Conservation (phyloP, 2,888 invertebrate species). For the Galerucella calmariensis region DNA sequence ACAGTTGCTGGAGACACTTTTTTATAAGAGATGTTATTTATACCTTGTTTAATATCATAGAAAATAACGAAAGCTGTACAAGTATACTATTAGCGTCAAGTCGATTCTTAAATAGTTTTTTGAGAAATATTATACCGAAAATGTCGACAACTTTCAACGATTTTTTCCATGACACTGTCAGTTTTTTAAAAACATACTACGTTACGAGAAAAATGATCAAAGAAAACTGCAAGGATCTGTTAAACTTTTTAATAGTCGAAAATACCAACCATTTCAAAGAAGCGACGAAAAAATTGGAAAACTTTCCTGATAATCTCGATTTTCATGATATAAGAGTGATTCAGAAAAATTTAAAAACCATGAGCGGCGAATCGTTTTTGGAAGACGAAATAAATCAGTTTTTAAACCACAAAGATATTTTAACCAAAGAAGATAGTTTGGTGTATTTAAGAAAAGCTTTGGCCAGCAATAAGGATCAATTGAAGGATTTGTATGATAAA, state of each 20-base stretch:
- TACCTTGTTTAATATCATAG: conserved; percentile 68
- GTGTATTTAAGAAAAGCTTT: conserved; percentile 68
- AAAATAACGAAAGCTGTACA: conserved; percentile 55
- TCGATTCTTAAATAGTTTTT: conserved; percentile 65
- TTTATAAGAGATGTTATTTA: conserved; percentile 70
- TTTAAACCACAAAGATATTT: conserved; percentile 61
- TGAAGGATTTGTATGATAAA: conserved; percentile 68
- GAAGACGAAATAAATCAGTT: conserved; percentile 67
- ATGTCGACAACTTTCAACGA: conserved; percentile 64
- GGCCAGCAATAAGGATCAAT: conserved; percentile 67
- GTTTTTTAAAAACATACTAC: conserved; percentile 63
- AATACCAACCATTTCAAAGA: conserved; percentile 65
- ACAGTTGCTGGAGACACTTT: conserved; percentile 65
- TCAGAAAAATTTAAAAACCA: conserved; percentile 60
- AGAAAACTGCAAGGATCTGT: conserved; percentile 62
- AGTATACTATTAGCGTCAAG: conserved; percentile 57
- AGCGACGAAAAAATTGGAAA: conserved; percentile 67
- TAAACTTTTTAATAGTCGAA: conserved; percentile 69
- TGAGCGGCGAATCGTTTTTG: conserved; percentile 53
- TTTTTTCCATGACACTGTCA: conserved; percentile 68
- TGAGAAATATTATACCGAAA: conserved; percentile 64
- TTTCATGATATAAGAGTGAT: conserved; percentile 59
- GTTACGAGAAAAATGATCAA: conserved; percentile 53
- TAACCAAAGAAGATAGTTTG: conserved; percentile 68
- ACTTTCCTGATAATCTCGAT: conserved; percentile 64